These are phyloP conservation scores for Cydia splendana DNA, from an alignment of 1,140 invertebrate genomes.

Conservation along the genomic window DNA sequence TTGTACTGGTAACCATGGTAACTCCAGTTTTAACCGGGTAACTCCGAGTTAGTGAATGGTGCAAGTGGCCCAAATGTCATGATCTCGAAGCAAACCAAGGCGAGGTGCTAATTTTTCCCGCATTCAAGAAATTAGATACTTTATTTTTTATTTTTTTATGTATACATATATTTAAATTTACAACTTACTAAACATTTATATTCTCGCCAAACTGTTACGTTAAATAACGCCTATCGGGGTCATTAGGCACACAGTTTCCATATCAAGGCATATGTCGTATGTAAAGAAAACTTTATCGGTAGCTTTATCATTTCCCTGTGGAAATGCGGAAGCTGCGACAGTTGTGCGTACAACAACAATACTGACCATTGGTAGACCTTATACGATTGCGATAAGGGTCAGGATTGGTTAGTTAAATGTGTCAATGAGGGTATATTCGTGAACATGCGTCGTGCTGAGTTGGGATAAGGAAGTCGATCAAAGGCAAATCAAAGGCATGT, in stretches of 20 bases:
- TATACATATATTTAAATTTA: too few species aligned
- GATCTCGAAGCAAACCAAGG: too few species aligned
- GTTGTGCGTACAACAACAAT: background rate
- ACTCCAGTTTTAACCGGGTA: too few species aligned
- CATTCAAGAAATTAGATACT: background rate
- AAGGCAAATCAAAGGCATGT: background rate
- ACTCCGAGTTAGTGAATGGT: too few species aligned
- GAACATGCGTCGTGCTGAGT: background rate
- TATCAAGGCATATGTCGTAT: background rate
- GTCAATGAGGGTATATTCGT: too few species aligned
- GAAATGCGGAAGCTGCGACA: slow-evolving; percentile 2
- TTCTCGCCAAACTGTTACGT: too few species aligned
- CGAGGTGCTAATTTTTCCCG: too few species aligned
- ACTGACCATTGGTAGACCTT: background rate
- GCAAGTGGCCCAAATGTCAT: too few species aligned
- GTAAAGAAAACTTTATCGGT: background rate
- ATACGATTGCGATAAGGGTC: background rate
- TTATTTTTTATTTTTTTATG: too few species aligned
- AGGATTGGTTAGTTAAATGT: too few species aligned
- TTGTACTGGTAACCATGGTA: too few species aligned
- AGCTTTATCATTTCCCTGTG: background rate
- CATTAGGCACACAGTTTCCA: background rate
- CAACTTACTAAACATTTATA: too few species aligned
- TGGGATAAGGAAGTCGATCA: background rate
- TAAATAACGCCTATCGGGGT: background rate